Evolutionary conservation across 2,113 vertebrate species (phyloP).

Genomic region (Mionectes macconnelli): DNA sequence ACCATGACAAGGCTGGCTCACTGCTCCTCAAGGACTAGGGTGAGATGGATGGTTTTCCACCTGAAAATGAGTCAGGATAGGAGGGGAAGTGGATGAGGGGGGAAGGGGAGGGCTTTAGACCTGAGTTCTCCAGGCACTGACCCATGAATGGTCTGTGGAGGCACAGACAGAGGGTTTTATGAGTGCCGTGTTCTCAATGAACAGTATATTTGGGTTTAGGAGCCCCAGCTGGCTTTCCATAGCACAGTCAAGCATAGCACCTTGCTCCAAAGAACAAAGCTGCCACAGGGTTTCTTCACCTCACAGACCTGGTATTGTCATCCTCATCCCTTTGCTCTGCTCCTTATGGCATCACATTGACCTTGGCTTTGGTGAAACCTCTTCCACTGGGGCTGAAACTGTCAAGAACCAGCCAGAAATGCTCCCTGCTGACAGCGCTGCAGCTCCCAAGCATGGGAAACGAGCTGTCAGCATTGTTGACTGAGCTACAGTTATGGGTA

Average conservation of each 20-base stretch:
- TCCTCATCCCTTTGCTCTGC: background rate
- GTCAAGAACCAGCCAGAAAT: background rate
- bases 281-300: background rate
- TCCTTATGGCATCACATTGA: background rate
- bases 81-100: background rate
- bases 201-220: background rate
- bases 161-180: background rate
- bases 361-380: background rate
- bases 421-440: background rate
- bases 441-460: background rate
- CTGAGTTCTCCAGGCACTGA: background rate
- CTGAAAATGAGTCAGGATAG: background rate
- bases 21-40: too few relatives aligned
- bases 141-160: background rate
- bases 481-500: background rate
- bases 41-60: background rate
- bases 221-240: background rate
- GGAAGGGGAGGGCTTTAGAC: background rate
- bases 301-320: background rate
- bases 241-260: background rate
- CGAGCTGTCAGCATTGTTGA: background rate
- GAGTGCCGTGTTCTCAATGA: background rate
- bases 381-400: background rate
- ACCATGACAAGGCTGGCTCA: background rate
- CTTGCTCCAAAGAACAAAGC: background rate